A percentile compares a stretch with the other conserved stretches of the same genome.
Conservation (phyloP, 2,797 vertebrate genomes). For the Rhadinocentrus ornatus region DNA sequence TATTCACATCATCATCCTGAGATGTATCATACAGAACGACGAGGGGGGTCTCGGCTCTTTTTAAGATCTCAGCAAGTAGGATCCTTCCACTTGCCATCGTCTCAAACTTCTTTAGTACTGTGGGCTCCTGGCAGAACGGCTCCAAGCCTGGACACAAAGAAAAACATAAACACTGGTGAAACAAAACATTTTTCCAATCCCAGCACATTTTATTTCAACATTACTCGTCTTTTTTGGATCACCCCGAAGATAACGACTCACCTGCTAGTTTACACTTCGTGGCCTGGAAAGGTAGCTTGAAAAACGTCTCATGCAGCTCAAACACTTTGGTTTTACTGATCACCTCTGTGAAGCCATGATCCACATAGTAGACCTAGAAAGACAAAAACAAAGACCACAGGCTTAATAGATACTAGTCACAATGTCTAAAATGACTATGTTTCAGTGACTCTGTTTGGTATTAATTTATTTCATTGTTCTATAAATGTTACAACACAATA, state of each 20-base stretch:
- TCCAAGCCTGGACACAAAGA: slow-evolving; percentile 87
- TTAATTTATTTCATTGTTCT: too few species aligned
- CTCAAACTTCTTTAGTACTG: slow-evolving; percentile 90
- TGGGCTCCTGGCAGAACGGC: slow-evolving; percentile 87
- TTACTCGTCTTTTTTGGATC: neutral
- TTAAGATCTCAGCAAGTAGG: slow-evolving; percentile 92
- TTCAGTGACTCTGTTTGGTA: too few species aligned
- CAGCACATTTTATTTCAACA: neutral
- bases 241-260: slow-evolving; percentile 69
- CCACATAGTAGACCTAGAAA: slow-evolving; percentile 91
- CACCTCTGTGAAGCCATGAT: slow-evolving; percentile 94
- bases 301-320: slow-evolving; percentile 88
- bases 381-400: slow-evolving; percentile 7
- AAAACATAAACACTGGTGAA: neutral
- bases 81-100: slow-evolving; percentile 90
- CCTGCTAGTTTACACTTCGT: slow-evolving; percentile 95
- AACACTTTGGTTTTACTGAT: slow-evolving; percentile 88
- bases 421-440: neutral
- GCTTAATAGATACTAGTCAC: neutral
- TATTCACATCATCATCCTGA: slow-evolving; percentile 96
- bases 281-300: slow-evolving; percentile 91
- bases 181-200: neutral
- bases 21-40: slow-evolving; percentile 96
- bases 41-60: slow-evolving; percentile 84
- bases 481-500: too few species aligned